Base-by-base conservation (phyloP, 2,888 invertebrate species). In the Schizotus pectinicornis region DNA sequence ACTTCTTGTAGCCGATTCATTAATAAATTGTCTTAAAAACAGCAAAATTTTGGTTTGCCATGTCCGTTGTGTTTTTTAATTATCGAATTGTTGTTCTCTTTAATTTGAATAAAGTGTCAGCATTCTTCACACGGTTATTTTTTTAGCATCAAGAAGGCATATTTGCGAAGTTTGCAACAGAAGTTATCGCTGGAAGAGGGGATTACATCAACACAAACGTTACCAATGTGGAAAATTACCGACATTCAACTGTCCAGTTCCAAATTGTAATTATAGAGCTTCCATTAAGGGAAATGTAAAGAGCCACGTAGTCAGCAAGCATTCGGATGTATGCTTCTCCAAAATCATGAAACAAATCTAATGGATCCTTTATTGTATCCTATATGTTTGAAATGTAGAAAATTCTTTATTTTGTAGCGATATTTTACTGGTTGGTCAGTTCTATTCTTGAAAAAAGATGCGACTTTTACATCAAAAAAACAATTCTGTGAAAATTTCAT, bases 221-320 rank as follows among this genome's bases (percentile, higher is more conserved):
- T 59, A 51, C 31, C 56, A 37, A 12, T 85, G 85, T 65, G 84
- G 85, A 52, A 81, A 82, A 56, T 61, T 64, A 31, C 67, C 67
- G 12, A 46, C 55, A 33, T 67, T 64, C 47, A 7, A 53, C 35
- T 69, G 70, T 46, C 56, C 59, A 6, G 51, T 64, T 9, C 48
- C 50, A 13, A 39, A 46, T 7, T 70, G 69, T 79, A 82, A 86
- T 30, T 90, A 90, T 81, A 84, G 84, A 71, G 89, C 90, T 63
- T 88, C 90, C 71, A 33, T 56, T 7, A 67, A 61, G 45, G 33
- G 41, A 1, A 60, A 64, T 48, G 22, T 65, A 7, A 62, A 56
- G 36, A 8, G 35, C 6, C 50, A 50, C 12, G 12, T 50, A 6
- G 7, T 13, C 3, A 38, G 9, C 31, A 37, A 38, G 9, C 48